A percentile compares a stretch with the other conserved stretches of the same genome.
Conservation (phyloP, 37 sponge, comb jelly and placozoan species). For the Theonella swinhoei region DNA sequence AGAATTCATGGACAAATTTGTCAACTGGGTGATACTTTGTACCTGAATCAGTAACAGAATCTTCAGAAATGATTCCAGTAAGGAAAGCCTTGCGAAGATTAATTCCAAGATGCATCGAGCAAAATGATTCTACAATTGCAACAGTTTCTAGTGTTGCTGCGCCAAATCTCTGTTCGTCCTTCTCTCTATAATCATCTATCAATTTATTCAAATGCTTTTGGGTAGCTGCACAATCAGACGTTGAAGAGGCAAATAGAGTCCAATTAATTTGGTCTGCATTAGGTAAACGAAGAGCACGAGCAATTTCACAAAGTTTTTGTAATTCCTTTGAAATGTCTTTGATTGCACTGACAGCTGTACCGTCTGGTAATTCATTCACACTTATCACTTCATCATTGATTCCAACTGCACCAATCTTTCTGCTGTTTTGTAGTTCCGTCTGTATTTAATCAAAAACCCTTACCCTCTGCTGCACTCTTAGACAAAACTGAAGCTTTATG, state of each 20-base stretch:
- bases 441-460: slow-evolving; percentile 24
- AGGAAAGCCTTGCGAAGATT: neutral
- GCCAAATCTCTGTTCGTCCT: slow-evolving; percentile 26
- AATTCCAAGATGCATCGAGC: slow-evolving; percentile 50
- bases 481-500: slow-evolving; percentile 24
- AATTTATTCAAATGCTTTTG: slow-evolving; percentile 45
- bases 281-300: neutral
- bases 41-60: neutral
- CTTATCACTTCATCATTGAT: slow-evolving; percentile 16
- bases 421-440: slow-evolving; percentile 53
- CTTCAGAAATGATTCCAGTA: neutral
- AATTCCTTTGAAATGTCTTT: slow-evolving; percentile 28
- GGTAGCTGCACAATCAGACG: slow-evolving; percentile 44
- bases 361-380: slow-evolving; percentile 54
- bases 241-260: slow-evolving; percentile 33
- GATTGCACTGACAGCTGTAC: slow-evolving; percentile 18
- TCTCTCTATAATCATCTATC: slow-evolving; percentile 15
- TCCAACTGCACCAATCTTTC: neutral
- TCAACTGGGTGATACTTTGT: neutral
- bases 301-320: slow-evolving; percentile 14
- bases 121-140: slow-evolving; percentile 31
- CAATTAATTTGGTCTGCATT: slow-evolving; percentile 40
- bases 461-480: neutral
- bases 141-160: neutral
- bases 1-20: slow-evolving; percentile 10